phyloP scores from a whole-genome alignment of 1,140 invertebrate species.

The Rhopalosiphum maidis region DNA sequence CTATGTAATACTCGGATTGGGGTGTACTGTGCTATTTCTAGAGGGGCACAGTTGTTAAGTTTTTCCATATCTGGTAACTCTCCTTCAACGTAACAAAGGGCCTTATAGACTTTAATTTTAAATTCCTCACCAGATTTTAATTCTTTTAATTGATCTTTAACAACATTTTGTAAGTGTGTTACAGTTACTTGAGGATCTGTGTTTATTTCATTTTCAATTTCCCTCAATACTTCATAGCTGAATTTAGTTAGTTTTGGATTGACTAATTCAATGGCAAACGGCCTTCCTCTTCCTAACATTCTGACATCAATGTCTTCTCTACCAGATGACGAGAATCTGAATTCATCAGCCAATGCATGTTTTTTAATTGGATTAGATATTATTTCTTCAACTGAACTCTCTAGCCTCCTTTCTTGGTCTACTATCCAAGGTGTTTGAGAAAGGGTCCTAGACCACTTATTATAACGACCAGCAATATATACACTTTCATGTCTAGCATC shows the following conservation, averaged over 20 bases:
- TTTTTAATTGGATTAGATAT: constrained; percentile 72
- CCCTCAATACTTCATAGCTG: constrained; percentile 65
- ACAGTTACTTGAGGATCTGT: constrained; percentile 67
- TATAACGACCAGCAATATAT: constrained; percentile 74
- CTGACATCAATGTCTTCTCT: constrained; percentile 94
- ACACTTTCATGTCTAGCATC: constrained; percentile 58
- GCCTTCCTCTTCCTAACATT: constrained; percentile 83
- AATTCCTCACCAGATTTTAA: constrained; percentile 86
- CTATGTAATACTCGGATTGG: constrained; percentile 86
- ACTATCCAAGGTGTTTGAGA: constrained; percentile 95
- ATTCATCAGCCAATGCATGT: constrained; percentile 67
- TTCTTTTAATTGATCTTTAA: constrained; percentile 66
- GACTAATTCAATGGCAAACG: constrained; percentile 83
- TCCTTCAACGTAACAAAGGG: constrained; percentile 72
- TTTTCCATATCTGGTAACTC: constrained; percentile 67
- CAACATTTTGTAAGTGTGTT: constrained; percentile 71
- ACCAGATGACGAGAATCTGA: constrained; percentile 86
- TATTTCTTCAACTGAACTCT: constrained; percentile 89
- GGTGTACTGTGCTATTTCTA: constrained; percentile 76
- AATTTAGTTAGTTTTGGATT: constrained; percentile 71
- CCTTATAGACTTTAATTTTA: constrained; percentile 85
- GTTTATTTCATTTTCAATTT: constrained; percentile 72
- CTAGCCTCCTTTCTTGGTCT: constrained; percentile 79
- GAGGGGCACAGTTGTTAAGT: constrained; percentile 63
- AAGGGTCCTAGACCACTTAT: constrained; percentile 84